Evolutionary conservation across 2,113 vertebrate genomes (phyloP).

Genomic region (Paedocypris sp.): DNA sequence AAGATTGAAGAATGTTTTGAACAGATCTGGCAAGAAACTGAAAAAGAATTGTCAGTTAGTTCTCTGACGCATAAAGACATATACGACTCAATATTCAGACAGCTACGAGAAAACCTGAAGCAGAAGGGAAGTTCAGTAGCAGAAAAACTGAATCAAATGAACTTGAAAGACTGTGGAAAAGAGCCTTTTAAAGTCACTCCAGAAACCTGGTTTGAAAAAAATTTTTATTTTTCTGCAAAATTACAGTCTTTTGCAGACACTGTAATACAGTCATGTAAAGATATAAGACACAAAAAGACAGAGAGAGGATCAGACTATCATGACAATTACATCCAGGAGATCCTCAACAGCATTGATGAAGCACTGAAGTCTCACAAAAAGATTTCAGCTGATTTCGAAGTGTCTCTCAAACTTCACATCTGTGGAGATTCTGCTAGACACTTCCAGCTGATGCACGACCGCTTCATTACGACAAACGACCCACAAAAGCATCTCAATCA

Average conservation of each 20-base stretch:
- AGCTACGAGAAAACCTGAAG: too few relatives aligned
- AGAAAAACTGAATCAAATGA: too few relatives aligned
- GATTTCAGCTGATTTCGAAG: neutral
- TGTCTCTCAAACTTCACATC: constrained; percentile 43
- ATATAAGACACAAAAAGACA: neutral
- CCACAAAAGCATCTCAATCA: constrained; percentile 28
- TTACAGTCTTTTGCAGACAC: too few relatives aligned
- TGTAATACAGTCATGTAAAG: neutral
- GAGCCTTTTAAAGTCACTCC: too few relatives aligned
- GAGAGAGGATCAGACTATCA: constrained; percentile 25
- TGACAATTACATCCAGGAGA: constrained; percentile 17
- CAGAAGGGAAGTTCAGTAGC: too few relatives aligned
- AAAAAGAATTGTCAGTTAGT: neutral
- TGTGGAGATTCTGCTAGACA: constrained; percentile 38
- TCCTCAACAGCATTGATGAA: constrained; percentile 21
- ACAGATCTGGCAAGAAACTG: constrained; percentile 45
- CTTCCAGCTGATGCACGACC: constrained; percentile 40
- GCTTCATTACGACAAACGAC: constrained; percentile 21
- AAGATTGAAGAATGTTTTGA: constrained; percentile 41
- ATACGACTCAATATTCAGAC: too few relatives aligned
- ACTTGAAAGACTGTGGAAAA: too few relatives aligned
- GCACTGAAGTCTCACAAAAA: neutral
- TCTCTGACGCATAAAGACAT: too few relatives aligned
- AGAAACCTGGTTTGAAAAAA: too few relatives aligned
- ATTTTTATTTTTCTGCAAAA: too few relatives aligned